phyloP scores from a whole-genome alignment of 2,113 vertebrate species.

The Notarius lentiginosus region DNA sequence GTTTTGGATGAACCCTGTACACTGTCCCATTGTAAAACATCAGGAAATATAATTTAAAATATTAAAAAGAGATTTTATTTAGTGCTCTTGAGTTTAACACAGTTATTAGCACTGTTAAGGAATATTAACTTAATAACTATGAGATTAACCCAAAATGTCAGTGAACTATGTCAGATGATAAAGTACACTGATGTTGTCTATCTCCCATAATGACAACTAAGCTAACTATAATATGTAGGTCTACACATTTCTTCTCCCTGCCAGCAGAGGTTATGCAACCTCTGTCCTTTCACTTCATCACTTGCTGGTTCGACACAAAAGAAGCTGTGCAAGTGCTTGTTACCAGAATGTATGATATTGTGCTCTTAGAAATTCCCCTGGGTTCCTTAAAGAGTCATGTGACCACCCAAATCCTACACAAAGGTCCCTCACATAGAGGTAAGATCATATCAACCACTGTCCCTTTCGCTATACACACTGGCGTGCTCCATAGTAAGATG shows the following conservation, averaged over 20 bases:
- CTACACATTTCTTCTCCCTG: background rate
- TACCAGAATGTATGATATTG: background rate
- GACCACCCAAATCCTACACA: background rate
- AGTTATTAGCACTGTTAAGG: background rate
- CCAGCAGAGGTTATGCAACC: background rate
- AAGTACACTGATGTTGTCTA: too few species aligned
- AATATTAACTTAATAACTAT: background rate
- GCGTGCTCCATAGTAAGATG: background rate
- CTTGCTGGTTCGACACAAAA: background rate
- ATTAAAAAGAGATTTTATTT: background rate
- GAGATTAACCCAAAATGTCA: too few species aligned
- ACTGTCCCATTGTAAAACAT: background rate
- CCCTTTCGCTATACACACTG: background rate
- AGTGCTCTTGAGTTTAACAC: background rate
- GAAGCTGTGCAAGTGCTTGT: background rate
- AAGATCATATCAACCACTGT: background rate
- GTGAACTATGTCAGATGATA: too few species aligned
- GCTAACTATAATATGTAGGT: background rate
- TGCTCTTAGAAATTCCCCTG: background rate
- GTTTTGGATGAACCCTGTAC: background rate
- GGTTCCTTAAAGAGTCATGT: background rate
- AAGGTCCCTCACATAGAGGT: background rate
- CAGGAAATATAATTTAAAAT: background rate
- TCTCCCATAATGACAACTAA: too few species aligned
- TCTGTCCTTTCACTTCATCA: background rate